Percentiles rank a stretch among this genome's conserved stretches.
Conservation (phyloP, 2,113 vertebrate species). For the Burhinus bistriatus region DNA sequence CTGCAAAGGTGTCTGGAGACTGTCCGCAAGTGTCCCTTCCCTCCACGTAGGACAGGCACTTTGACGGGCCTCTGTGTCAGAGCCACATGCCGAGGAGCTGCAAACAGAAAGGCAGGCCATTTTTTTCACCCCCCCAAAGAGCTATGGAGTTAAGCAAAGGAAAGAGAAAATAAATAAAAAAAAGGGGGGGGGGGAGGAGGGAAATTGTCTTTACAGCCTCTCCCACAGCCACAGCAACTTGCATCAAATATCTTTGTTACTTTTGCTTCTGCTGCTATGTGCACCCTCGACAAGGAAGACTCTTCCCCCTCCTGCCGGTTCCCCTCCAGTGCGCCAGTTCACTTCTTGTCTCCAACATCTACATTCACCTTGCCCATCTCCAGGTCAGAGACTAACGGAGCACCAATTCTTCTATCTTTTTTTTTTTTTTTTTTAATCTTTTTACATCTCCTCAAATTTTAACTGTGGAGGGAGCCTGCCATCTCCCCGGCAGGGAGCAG, state of each 20-base stretch:
- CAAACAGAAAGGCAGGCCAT: neutral
- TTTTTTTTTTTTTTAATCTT: neutral
- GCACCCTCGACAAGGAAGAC: neutral
- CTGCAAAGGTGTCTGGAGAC: neutral
- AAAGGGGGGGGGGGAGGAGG: neutral
- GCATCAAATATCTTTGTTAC: neutral
- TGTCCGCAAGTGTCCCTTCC: neutral
- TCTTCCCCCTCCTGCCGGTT: neutral
- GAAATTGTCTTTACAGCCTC: neutral
- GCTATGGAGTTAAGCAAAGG: neutral
- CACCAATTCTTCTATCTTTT: neutral
- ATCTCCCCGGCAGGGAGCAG: neutral
- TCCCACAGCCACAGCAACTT: neutral
- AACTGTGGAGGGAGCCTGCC: neutral
- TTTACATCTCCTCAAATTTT: neutral
- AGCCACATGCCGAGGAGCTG: neutral
- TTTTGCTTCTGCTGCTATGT: neutral
- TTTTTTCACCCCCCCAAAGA: neutral
- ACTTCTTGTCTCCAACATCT: neutral
- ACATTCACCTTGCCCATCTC: neutral
- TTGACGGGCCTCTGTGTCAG: neutral
- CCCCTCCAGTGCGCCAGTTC: neutral
- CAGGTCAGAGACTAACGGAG: neutral
- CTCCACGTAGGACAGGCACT: neutral
- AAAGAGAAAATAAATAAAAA: neutral